Evolutionary conservation across 2,113 vertebrate genomes (phyloP).

Genomic region (Nesospiza acunhae): DNA sequence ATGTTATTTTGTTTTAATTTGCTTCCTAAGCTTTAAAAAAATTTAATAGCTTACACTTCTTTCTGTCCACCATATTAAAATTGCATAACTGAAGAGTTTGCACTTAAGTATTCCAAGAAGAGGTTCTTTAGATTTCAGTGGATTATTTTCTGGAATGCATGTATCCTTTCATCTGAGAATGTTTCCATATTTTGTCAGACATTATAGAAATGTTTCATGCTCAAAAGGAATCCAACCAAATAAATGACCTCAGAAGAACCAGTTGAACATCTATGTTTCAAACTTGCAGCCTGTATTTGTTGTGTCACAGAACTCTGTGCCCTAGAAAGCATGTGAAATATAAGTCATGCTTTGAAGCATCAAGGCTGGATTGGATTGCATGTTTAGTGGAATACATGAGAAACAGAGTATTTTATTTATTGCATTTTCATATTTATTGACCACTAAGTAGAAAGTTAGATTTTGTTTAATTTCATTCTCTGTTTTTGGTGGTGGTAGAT

Average conservation of each 20-base stretch:
- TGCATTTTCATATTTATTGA: neutral
- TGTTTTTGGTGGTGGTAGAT: neutral
- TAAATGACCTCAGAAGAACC: neutral
- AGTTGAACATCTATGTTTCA: neutral
- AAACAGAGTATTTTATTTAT: neutral
- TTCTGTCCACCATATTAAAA: neutral
- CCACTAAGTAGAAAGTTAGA: neutral
- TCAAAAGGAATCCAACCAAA: neutral
- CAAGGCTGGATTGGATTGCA: neutral
- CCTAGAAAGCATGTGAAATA: neutral
- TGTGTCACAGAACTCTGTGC: neutral
- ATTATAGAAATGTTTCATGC: neutral
- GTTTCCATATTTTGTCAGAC: neutral
- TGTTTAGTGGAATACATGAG: neutral
- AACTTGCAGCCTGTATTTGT: neutral
- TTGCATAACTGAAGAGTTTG: neutral
- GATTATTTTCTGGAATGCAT: neutral
- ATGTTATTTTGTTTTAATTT: slow-evolving; percentile 12
- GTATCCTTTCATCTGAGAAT: neutral
- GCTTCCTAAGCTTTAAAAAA: neutral
- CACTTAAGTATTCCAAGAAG: neutral
- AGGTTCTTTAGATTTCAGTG: neutral
- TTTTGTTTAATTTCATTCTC: neutral
- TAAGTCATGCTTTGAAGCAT: neutral
- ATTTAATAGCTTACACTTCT: neutral